These are phyloP conservation scores for Charaxes varanes DNA, from an alignment of 1,140 invertebrate species.

Conservation along the genomic window DNA sequence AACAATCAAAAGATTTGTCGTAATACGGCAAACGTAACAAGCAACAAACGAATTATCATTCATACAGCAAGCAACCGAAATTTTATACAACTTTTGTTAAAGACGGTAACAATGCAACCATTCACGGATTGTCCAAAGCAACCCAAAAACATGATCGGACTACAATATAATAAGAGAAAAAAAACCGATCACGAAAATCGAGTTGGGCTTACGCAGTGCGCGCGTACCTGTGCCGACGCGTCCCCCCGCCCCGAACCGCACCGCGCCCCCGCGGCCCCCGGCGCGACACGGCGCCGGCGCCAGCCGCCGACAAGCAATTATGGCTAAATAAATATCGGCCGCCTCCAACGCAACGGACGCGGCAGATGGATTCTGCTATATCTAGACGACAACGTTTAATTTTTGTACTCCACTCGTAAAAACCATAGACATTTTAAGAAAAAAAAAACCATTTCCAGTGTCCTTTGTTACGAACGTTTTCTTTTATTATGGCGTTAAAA, in stretches of 20 bases:
- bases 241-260: slow-evolving; percentile 22
- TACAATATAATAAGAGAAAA: slow-evolving; percentile 49
- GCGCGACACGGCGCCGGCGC: slow-evolving; percentile 64
- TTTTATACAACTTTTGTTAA: slow-evolving; percentile 3
- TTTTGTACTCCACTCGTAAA: slow-evolving; percentile 20
- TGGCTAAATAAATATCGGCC: slow-evolving; percentile 71
- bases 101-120: slow-evolving; percentile 38
- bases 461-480: background rate
- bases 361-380: slow-evolving; percentile 56
- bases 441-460: background rate
- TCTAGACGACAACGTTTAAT: slow-evolving; percentile 52
- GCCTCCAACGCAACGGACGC: slow-evolving; percentile 41
- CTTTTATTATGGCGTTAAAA: no score
- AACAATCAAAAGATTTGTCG: no score
- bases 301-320: slow-evolving; percentile 65
- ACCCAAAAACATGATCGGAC: slow-evolving; percentile 52
- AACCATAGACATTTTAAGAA: background rate
- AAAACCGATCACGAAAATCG: slow-evolving; percentile 59
- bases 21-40: background rate
- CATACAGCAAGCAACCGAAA: no score
- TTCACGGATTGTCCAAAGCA: slow-evolving; percentile 66
- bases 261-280: slow-evolving; percentile 30
- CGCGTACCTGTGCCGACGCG: slow-evolving; percentile 52
- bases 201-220: slow-evolving; percentile 51
- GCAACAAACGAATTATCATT: slow-evolving; percentile 1